Evolutionary conservation across 1,140 invertebrate species (phyloP), one percentile per base, ranked within the genome.

Genomic region (Drosophila repleta): DNA sequence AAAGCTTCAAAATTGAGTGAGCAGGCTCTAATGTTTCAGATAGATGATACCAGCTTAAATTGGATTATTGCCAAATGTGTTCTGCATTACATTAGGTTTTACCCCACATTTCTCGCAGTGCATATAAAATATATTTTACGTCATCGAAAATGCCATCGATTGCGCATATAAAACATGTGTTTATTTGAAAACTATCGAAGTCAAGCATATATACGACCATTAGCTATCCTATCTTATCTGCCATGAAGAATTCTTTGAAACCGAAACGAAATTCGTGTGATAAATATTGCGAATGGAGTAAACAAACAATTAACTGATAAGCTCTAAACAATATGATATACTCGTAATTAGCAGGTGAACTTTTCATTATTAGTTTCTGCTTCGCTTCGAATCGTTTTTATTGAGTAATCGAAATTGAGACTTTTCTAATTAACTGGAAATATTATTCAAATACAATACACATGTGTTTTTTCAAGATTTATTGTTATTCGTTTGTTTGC

Each of bases 231-330:
- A 63, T 74, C 71, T 63, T 24, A 46, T 61, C 49, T 13, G 0
- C 7, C 7, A 35, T n/a, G 4, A 15, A 21, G 11, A 69, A 74
- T 79, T 75, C 70, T 74, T 71, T 81, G 69, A 58, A 43, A 32
- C 26, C 29, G 35, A n/a, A 48, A 46, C 53, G 45, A 55, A 41
- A 64, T 39, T 39, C 17, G 52, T 49, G 7, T 4, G 13, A 55
- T 56, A 64, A 70, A 67, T 18, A 39, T 73, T 70, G 45, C 57
- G 17, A 57, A 45, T 41, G 65, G 56, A 43, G 83, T 87, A 87
- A 87, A 87, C 84, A 87, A 89, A 88, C 63, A 69, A 87, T 87
- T 87, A 88, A 48, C 79, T 74, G 83, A 87, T 88, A 87, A 53
- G 51, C 13, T 24, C 21, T 51, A 49, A 60, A 52, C 35, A 57